Percentiles rank a stretch among this genome's conserved stretches.
Conservation (phyloP, 2,888 invertebrate genomes). For the Venusia cambrica region DNA sequence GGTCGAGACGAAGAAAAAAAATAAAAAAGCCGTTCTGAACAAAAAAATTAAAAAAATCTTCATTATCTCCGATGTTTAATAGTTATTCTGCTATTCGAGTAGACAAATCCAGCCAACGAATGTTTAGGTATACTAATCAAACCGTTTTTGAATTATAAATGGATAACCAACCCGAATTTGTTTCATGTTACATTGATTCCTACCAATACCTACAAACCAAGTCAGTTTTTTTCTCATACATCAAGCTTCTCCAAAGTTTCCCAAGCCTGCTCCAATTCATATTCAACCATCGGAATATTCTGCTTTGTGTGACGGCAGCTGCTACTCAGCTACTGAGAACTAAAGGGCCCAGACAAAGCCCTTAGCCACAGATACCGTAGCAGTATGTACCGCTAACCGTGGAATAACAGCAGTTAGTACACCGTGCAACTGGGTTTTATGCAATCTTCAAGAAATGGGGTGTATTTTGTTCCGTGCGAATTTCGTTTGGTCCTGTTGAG, state of each 20-base stretch:
- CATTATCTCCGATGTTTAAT: too few relatives aligned
- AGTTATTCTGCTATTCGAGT: too few relatives aligned
- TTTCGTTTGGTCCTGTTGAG: conserved; percentile 11
- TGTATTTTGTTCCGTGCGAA: conserved; percentile 19
- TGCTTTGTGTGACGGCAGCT: conserved; percentile 57
- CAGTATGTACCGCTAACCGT: conserved; percentile 8
- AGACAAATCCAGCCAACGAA: too few relatives aligned
- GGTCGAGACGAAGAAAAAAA: too few relatives aligned
- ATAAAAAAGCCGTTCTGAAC: too few relatives aligned
- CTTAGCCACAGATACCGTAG: conserved; percentile 10
- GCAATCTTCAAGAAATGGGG: conserved; percentile 13
- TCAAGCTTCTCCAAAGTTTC: conserved; percentile 10
- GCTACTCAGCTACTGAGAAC: conserved; percentile 52
- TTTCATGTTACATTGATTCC: too few relatives aligned
- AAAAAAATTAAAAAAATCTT: too few relatives aligned
- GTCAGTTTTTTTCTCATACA: too few relatives aligned
- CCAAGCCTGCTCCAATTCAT: conserved; percentile 35
- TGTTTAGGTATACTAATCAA: too few relatives aligned
- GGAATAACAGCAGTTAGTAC: conserved; percentile 4
- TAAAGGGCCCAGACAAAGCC: conserved; percentile 17
- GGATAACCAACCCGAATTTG: too few relatives aligned
- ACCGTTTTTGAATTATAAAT: too few relatives aligned
- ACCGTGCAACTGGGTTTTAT: conserved; percentile 15
- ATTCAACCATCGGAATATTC: conserved; percentile 45
- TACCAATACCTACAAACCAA: too few relatives aligned